Evolutionary conservation across 2,797 vertebrate genomes (phyloP).

Genomic region (Anabacerthia variegaticeps): DNA sequence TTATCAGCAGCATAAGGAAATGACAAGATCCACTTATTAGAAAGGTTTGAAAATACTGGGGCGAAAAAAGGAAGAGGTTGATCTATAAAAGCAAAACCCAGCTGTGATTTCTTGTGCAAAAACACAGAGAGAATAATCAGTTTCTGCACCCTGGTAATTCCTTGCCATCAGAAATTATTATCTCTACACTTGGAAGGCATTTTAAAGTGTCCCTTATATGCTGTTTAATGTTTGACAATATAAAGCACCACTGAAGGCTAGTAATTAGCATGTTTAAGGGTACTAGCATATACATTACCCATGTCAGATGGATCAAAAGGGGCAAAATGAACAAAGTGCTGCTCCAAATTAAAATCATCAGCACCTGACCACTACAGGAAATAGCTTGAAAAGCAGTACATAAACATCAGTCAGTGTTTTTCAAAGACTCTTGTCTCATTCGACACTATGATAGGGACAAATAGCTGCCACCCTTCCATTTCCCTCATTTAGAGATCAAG

Average conservation of each 20-base stretch:
- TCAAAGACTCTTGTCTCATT: not conserved
- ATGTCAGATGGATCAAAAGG: not conserved
- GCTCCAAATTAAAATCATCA: not conserved
- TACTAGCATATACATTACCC: not conserved
- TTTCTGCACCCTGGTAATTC: not conserved
- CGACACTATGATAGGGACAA: not conserved
- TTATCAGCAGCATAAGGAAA: not conserved
- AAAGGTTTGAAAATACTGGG: not conserved
- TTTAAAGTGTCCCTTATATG: not conserved
- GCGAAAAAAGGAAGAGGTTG: not conserved
- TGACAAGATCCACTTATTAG: not conserved
- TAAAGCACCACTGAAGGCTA: not conserved
- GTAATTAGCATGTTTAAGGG: slow-evolving; percentile 1
- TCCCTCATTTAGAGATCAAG: slow-evolving; percentile 29
- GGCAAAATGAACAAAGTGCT: not conserved
- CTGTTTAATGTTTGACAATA: not conserved
- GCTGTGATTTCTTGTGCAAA: not conserved
- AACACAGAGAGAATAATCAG: not conserved
- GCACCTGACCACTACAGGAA: not conserved
- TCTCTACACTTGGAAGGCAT: not conserved
- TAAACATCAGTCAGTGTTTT: not conserved
- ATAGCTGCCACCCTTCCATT: not conserved
- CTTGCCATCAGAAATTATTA: not conserved
- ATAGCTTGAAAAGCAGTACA: not conserved
- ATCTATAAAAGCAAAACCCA: not conserved